Percentiles rank a stretch among this genome's conserved stretches.
Conservation (phyloP, 2,888 invertebrate species). For the Eupithecia abbreviata region DNA sequence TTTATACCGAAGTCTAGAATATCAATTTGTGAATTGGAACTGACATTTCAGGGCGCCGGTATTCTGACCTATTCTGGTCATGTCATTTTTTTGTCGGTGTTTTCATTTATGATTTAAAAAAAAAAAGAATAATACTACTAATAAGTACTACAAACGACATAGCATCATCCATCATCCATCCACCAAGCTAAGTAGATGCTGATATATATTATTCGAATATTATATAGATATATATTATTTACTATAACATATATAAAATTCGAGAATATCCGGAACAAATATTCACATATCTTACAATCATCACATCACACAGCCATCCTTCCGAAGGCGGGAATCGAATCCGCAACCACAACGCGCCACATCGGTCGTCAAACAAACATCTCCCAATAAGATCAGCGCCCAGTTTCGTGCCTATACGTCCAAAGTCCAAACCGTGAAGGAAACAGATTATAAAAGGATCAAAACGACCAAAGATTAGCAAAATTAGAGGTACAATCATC, state of each 20-base stretch:
- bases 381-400: not conserved
- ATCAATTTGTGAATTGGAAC: not conserved
- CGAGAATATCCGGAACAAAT: too few relatives aligned
- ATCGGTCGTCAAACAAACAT: not conserved
- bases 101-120: not conserved
- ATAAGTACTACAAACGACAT: too few relatives aligned
- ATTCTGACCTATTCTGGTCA: not conserved
- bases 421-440: slow-evolving; percentile 2
- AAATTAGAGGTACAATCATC: slow-evolving; percentile 6
- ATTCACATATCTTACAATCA: too few relatives aligned
- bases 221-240: too few relatives aligned
- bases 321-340: too few relatives aligned
- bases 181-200: too few relatives aligned
- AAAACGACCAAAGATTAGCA: slow-evolving; percentile 1
- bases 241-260: too few relatives aligned
- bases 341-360: too few relatives aligned
- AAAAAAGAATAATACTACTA: too few relatives aligned
- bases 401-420: not conserved
- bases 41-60: not conserved
- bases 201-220: too few relatives aligned
- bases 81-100: not conserved
- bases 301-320: too few relatives aligned
- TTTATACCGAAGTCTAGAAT: not conserved
- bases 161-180: too few relatives aligned
- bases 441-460: slow-evolving; percentile 4